phyloP scores from a whole-genome alignment of 2,797 vertebrate genomes.

The Fringilla coelebs region DNA sequence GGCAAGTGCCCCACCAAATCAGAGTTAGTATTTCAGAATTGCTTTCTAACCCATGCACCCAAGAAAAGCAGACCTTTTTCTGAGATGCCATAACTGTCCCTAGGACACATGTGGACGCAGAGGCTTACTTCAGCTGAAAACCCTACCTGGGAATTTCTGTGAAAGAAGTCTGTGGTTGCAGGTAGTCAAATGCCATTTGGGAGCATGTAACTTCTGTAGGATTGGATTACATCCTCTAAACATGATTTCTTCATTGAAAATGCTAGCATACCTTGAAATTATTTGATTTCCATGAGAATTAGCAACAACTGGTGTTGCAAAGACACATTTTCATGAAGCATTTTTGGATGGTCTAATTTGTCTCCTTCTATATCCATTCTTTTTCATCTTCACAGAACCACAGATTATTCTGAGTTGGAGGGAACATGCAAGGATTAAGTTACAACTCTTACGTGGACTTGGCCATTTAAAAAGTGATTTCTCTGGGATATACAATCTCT shows the following conservation, averaged over 20 bases:
- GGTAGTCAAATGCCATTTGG: neutral
- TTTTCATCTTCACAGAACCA: neutral
- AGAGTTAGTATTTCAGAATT: neutral
- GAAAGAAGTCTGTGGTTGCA: neutral
- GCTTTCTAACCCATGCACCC: neutral
- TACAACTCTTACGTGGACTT: neutral
- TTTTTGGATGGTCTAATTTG: neutral
- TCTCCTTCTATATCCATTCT: neutral
- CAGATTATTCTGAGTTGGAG: neutral
- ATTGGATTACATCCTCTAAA: neutral
- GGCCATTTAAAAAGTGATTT: neutral
- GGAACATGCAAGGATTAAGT: neutral
- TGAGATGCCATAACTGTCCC: neutral
- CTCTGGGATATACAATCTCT: neutral
- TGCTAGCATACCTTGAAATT: neutral
- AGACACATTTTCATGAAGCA: neutral
- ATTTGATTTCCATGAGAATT: neutral
- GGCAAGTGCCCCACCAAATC: neutral
- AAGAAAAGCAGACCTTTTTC: neutral
- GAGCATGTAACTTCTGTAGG: neutral
- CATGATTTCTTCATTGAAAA: neutral
- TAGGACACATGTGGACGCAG: accelerated
- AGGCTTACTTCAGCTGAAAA: neutral
- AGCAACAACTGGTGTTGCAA: neutral
- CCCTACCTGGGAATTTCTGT: neutral